Evolutionary conservation across 2,113 vertebrate species (phyloP).

Genomic region (Cheilinus undulatus): DNA sequence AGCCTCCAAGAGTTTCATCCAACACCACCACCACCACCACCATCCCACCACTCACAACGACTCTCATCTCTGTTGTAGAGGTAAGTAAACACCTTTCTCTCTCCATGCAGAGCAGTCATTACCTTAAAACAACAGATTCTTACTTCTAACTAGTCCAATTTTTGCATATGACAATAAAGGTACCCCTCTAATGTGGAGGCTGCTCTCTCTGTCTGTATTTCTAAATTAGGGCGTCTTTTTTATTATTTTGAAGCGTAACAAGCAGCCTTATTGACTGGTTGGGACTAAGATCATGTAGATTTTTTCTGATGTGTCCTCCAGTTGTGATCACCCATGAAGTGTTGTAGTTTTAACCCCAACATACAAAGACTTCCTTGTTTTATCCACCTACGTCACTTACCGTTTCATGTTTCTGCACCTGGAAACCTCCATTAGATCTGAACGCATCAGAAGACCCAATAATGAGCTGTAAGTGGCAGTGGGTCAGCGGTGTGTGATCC

Average conservation of each 20-base stretch:
- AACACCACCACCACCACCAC: slow-evolving; percentile 64
- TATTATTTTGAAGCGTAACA: no score
- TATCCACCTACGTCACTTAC: slow-evolving; percentile 14
- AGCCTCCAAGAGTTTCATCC: slow-evolving; percentile 50
- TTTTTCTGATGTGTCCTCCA: not conserved
- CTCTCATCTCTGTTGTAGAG: slow-evolving; percentile 74
- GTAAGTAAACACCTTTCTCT: slow-evolving; percentile 43
- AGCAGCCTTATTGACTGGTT: no score
- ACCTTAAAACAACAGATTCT: no score
- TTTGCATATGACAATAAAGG: not conserved
- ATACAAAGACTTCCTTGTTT: slow-evolving; percentile 17
- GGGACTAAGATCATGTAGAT: no score
- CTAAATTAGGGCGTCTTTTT: no score
- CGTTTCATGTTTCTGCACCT: slow-evolving; percentile 49
- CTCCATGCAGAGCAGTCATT: not conserved
- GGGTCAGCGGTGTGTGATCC: slow-evolving; percentile 28
- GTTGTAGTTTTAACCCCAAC: slow-evolving; percentile 6
- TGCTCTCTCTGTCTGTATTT: no score
- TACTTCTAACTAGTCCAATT: no score
- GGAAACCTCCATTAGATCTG: slow-evolving; percentile 13
- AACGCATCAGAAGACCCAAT: slow-evolving; percentile 28
- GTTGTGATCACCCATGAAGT: not conserved
- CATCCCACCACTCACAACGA: slow-evolving; percentile 71
- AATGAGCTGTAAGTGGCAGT: slow-evolving; percentile 19
- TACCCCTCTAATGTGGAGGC: no score